Evolutionary conservation across 1,140 invertebrate species (phyloP), one percentile per base, ranked within the genome.

Genomic region (Drosophila equinoxialis): DNA sequence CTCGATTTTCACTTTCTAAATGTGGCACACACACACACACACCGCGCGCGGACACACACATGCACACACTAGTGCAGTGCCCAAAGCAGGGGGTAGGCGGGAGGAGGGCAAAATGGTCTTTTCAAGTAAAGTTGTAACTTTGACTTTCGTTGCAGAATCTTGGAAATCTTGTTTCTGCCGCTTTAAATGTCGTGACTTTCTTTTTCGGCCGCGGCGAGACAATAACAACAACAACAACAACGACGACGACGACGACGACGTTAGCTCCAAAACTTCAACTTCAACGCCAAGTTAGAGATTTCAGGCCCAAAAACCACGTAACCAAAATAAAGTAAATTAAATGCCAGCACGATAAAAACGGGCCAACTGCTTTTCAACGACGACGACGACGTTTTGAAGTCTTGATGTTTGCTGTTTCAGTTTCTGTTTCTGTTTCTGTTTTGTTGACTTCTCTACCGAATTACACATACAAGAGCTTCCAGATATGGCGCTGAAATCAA

Each of bases 101-200:
- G 45, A 5, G 8, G 72, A 54, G 63, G 78, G 64, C 71, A 74
- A 75, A 73, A 69, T 48, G 64, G 57, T 62, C 65, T 71, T 71
- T 75, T 76, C 58, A 72, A 79, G 83, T 90, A 81, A 79, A 83
- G 71, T 89, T 87, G 85, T 89, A 89, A 89, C 84, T 89, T 89
- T 89, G 84, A 89, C 84, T 89, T 89, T 89, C 84, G 80, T 80
- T 83, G 84, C 84, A 89, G 84, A 89, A 89, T 89, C 84, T 89
- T 89, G 85, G 85, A 87, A 87, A 87, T 87, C 84, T 89, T 65
- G 84, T 87, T 87, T 89, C 71, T 30, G 54, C 51, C 65, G 51
- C 72, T 58, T 63, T 65, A 72, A 68, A 61, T 80, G 77, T 89
- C 84, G 84, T 89, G 85, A 89, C 84, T 89, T 89, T 89, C 84